Base-by-base conservation (phyloP, 2,888 invertebrate genomes). In the Plusia festucae region DNA sequence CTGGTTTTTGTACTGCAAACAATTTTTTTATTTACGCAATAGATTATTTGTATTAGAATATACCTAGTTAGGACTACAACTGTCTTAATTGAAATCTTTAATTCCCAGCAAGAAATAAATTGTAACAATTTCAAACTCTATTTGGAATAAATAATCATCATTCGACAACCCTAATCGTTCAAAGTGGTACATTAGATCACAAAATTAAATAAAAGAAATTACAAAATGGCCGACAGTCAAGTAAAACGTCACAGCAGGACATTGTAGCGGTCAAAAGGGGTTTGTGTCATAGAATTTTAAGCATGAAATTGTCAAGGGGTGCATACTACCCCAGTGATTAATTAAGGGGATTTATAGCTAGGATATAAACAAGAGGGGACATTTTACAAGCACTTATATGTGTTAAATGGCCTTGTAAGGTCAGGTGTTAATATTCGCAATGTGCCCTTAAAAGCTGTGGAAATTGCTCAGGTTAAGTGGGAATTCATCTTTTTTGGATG, bases 331-430 rank as follows among this genome's bases (percentile, higher is more conserved):
- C 73, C 49, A 52, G 64, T 73, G 55, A 65, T 73, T 73, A 73
- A 73, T 73, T 73, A 73, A 66, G 73, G 64, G 60, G 60, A 73
- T 73, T 73, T 73, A 69, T 61, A 13, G 52, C 54, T 6, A 24
- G 22, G 30, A 18, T 56, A 68, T 20, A 63, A 49, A 49, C 22
- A 18, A 27, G 18, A 52, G 40, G 60, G 52, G 55, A 16, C 9
- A 11, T 5, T 58, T 68, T 53, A 49, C 5, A 54, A 60, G 60
- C 60, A 52, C 51, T 11, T 34, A 22, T 13, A 32, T 30, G 9
- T 40, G 15, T 40, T 20, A 11, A 20, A 49, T 49, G 46, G 6
- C 44, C 44, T 44, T 44, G 6, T 2, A 11, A 49, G 46, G 46
- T 49, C 9, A 49, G 46, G 46, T 49, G 46, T 49, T 18, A 16